Evolutionary conservation across 2,888 invertebrate species (phyloP).

Genomic region (Acanthococcus lagerstroemiae): DNA sequence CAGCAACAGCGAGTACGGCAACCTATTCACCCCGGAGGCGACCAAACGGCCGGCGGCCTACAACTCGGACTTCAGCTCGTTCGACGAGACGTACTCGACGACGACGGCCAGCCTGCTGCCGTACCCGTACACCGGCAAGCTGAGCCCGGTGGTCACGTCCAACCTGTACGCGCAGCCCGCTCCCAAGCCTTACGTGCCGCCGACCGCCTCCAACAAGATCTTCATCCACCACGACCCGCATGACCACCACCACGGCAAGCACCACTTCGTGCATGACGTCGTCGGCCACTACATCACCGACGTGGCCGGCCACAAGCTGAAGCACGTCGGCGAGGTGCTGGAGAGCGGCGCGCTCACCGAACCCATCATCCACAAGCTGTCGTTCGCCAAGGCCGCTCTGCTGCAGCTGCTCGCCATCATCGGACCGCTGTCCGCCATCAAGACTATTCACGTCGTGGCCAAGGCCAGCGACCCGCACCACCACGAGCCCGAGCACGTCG

Average conservation of each 20-base stretch:
- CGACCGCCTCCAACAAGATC: slow-evolving; percentile 13
- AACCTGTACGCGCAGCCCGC: background rate
- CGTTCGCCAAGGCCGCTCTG: slow-evolving; percentile 21
- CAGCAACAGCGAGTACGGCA: slow-evolving; percentile 19
- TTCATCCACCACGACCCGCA: slow-evolving; percentile 11
- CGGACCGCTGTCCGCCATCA: slow-evolving; percentile 23
- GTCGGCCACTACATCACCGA: slow-evolving; percentile 20
- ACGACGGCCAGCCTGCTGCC: background rate
- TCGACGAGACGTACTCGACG: slow-evolving; percentile 3
- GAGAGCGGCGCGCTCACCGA: slow-evolving; percentile 22
- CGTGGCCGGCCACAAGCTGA: slow-evolving; percentile 26
- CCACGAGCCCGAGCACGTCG: background rate
- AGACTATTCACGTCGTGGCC: slow-evolving; percentile 19
- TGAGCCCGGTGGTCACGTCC: background rate
- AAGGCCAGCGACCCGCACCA: slow-evolving; percentile 25
- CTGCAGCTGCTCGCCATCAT: slow-evolving; percentile 27
- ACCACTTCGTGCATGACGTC: slow-evolving; percentile 21
- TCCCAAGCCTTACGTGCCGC: background rate
- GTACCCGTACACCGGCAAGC: slow-evolving; percentile 10
- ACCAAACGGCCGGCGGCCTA: slow-evolving; percentile 13
- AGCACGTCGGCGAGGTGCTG: slow-evolving; percentile 22
- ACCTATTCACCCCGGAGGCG: slow-evolving; percentile 6
- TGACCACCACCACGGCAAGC: slow-evolving; percentile 17
- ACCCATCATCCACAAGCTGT: slow-evolving; percentile 27
- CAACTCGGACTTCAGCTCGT: background rate